Percentiles rank a stretch among this genome's conserved stretches.
These are phyloP conservation scores for Ophion obscuratus DNA, from an alignment of 2,888 invertebrate genomes.

Conservation along the genomic window DNA sequence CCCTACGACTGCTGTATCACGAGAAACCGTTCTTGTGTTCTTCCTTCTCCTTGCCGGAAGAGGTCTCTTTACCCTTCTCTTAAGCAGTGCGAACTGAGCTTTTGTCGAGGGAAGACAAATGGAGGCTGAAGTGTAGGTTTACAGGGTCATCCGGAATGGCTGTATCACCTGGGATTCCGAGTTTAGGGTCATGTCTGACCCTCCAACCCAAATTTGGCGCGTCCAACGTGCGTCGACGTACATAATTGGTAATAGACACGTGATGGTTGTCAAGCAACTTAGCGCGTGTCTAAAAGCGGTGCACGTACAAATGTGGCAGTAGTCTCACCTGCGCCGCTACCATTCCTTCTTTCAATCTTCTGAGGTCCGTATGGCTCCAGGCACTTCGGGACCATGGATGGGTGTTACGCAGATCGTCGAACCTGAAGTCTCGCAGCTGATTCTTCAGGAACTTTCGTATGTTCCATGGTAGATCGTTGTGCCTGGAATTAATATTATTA, in stretches of 20 bases:
- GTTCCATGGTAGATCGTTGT: conserved; percentile 96
- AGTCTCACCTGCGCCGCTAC: conserved; percentile 90
- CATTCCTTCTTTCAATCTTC: conserved; percentile 89
- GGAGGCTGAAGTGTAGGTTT: background rate
- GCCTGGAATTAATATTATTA: conserved; percentile 85
- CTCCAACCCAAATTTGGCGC: background rate
- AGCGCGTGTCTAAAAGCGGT: background rate
- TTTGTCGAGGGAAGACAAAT: conserved; percentile 51
- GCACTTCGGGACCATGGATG: conserved; percentile 90
- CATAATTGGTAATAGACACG: conserved; percentile 50
- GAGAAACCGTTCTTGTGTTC: conserved; percentile 50
- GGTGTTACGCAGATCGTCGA: conserved; percentile 89
- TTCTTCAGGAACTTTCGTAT: conserved; percentile 95
- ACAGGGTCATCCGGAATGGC: background rate
- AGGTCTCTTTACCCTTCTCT: conserved; percentile 19
- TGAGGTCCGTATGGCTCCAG: conserved; percentile 93
- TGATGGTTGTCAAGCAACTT: conserved; percentile 16
- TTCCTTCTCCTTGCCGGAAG: conserved; percentile 26
- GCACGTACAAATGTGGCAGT: background rate
- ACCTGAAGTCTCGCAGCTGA: conserved; percentile 92
- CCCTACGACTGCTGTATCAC: conserved; percentile 9
- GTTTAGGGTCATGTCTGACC: no score
- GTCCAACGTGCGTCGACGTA: background rate
- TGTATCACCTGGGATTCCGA: background rate
- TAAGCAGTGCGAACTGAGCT: conserved; percentile 53